A percentile compares a stretch with the other conserved stretches of the same genome.
phyloP scores from a whole-genome alignment of 2,113 vertebrate species.

The Hippocampus zosterae region DNA sequence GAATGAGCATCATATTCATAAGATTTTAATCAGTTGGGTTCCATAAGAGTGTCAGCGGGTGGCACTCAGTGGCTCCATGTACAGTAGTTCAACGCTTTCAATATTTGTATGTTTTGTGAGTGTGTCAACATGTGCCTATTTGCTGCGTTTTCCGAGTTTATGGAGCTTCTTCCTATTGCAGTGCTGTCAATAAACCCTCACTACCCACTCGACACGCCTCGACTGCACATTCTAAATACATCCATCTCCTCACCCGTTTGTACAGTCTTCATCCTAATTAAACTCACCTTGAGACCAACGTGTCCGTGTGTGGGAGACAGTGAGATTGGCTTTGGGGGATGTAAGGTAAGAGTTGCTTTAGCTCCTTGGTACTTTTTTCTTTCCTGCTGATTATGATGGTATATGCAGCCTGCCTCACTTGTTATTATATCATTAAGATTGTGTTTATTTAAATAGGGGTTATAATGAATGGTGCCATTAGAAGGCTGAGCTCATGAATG shows the following conservation, averaged over 20 bases:
- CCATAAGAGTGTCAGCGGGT: constrained; percentile 63
- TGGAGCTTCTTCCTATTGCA: constrained; percentile 26
- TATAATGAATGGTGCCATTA: constrained; percentile 70
- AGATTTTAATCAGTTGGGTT: constrained; percentile 63
- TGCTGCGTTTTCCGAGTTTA: constrained; percentile 10
- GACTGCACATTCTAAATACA: constrained; percentile 27
- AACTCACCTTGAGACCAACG: constrained; percentile 60
- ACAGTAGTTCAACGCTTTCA: constrained; percentile 1
- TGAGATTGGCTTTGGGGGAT: constrained; percentile 25
- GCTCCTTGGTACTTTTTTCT: constrained; percentile 54
- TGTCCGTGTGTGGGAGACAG: constrained; percentile 19
- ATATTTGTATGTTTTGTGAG: constrained; percentile 14
- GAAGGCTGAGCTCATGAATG: constrained; percentile 58
- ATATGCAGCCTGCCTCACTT: constrained; percentile 52
- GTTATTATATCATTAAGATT: constrained; percentile 65
- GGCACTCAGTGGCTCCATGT: constrained; percentile 28
- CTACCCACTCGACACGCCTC: constrained; percentile 30
- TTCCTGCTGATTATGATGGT: constrained; percentile 54
- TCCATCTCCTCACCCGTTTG: constrained; percentile 55
- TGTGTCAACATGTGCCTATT: constrained; percentile 8
- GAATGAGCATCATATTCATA: constrained; percentile 43
- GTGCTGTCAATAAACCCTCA: constrained; percentile 31
- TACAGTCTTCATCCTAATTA: constrained; percentile 63
- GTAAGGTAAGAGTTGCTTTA: constrained; percentile 29
- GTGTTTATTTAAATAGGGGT: constrained; percentile 69